Conservation (phyloP, 2,888 invertebrate genomes). For the Acanthosepion pharaonis region DNA sequence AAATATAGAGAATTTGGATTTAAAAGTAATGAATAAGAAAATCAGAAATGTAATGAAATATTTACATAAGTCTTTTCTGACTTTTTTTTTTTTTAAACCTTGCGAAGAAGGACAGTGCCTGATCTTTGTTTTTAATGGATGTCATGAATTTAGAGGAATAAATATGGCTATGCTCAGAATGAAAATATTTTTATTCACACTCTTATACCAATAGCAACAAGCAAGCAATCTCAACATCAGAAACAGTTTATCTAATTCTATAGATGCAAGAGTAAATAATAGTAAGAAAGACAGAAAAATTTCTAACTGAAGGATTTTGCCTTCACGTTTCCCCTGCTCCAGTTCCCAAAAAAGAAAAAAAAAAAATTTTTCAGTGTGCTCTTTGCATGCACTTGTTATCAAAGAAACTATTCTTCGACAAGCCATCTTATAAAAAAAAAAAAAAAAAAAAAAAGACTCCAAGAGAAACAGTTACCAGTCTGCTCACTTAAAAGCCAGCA, state of each 20-base stretch:
- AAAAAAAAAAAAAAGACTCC: no score
- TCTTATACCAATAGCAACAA: not conserved
- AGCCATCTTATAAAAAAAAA: no score
- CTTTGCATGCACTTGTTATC: no score
- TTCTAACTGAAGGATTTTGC: no score
- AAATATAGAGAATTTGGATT: constrained; percentile 8
- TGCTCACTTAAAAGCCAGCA: no score
- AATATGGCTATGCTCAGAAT: not conserved
- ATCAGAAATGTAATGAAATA: not conserved
- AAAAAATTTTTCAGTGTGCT: no score
- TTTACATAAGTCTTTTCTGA: not conserved
- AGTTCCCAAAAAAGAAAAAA: no score
- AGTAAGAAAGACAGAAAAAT: no score
- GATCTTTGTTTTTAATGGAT: not conserved
- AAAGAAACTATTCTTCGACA: no score
- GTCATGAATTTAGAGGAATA: not conserved
- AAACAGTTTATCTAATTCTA: not conserved
- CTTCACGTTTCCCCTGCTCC: no score
- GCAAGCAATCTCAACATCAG: not conserved
- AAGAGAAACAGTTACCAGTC: no score
- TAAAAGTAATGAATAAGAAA: not conserved
- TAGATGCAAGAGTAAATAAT: no score
- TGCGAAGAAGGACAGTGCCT: not conserved
- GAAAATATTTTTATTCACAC: not conserved
- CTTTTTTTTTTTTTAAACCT: not conserved